A percentile compares a stretch with the other conserved stretches of the same genome.
Evolutionary conservation across 2,113 vertebrate species (phyloP).

Genomic region (Oryzias javanicus): DNA sequence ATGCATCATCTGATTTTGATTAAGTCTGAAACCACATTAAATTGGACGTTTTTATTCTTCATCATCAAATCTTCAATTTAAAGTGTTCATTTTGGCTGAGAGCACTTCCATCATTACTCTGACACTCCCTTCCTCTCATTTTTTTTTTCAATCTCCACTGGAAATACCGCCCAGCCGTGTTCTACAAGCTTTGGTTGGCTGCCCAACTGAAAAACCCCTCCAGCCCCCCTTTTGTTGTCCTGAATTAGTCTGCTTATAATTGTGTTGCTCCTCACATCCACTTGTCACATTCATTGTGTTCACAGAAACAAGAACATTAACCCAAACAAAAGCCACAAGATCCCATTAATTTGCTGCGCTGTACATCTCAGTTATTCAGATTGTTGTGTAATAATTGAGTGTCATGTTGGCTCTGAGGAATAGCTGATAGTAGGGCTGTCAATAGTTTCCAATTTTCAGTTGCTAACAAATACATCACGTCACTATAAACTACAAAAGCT

Average conservation of each 20-base stretch:
- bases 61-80: conserved; percentile 27
- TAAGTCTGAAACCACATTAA: background rate
- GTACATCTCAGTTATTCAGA: conserved; percentile 33
- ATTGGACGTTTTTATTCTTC: background rate
- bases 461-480: no score
- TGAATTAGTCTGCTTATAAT: conserved; percentile 7
- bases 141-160: conserved; percentile 22
- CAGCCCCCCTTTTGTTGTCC: conserved; percentile 8
- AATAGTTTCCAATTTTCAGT: background rate
- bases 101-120: conserved; percentile 22
- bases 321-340: background rate
- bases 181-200: conserved; percentile 22
- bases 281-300: no score
- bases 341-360: background rate
- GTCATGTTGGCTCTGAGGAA: conserved; percentile 45
- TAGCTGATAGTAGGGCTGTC: conserved; percentile 39
- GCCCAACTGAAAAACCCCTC: conserved; percentile 13
- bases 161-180: conserved; percentile 37
- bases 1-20: no score
- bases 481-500: no score
- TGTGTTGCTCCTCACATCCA: no score
- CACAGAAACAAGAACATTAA: background rate
- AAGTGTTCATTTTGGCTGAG: conserved; percentile 23
- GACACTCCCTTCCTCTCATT: background rate
- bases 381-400: conserved; percentile 50